Evolutionary conservation across 2,113 vertebrate species (phyloP).

Genomic region (Bubo bubo): DNA sequence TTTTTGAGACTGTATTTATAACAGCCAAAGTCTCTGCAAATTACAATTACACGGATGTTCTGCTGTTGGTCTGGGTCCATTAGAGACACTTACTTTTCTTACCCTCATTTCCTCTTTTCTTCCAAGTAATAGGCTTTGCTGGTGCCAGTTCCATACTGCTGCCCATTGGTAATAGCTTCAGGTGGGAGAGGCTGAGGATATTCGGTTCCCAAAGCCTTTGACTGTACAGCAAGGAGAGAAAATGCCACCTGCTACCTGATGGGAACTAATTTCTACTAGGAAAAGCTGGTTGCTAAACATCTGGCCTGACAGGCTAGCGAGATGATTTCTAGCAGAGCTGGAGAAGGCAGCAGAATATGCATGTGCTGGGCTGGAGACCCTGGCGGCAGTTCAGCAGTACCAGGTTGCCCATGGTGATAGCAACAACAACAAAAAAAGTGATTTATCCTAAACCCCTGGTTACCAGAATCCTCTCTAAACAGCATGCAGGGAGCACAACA

Average conservation of each 20-base stretch:
- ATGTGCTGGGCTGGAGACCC: background rate
- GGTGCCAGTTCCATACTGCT: background rate
- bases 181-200: background rate
- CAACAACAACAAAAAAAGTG: background rate
- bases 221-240: background rate
- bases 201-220: background rate
- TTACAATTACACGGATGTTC: background rate
- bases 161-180: constrained; percentile 10
- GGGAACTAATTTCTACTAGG: constrained; percentile 22
- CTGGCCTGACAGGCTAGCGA: background rate
- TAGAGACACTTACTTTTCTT: constrained; percentile 29
- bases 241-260: constrained; percentile 44
- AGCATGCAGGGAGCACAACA: background rate
- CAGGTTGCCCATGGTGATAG: background rate
- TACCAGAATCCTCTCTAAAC: background rate
- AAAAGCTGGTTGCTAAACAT: constrained; percentile 50
- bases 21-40: background rate
- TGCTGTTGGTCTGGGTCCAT: constrained; percentile 3
- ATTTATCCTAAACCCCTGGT: background rate
- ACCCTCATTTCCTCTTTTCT: constrained; percentile 22
- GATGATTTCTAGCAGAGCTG: constrained; percentile 34
- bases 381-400: constrained; percentile 23
- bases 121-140: background rate
- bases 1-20: background rate
- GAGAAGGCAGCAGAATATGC: background rate